A percentile compares a stretch with the other conserved stretches of the same genome.
Evolutionary conservation across 2,113 vertebrate genomes (phyloP).

Genomic region (Seriola dumerili): DNA sequence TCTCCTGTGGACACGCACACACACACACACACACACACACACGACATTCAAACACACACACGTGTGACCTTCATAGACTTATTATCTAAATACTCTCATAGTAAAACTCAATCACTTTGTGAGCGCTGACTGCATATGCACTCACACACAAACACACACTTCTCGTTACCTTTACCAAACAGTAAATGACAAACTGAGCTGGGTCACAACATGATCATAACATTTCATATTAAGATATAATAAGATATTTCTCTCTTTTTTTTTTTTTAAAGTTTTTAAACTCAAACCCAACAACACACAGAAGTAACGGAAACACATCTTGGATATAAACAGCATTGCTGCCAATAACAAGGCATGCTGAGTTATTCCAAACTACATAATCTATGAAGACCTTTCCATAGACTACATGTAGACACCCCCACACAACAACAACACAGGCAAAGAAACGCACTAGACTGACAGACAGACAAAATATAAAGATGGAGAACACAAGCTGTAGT

Average conservation of each 20-base stretch:
- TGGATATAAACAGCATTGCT: conserved; percentile 2
- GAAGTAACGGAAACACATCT: conserved; percentile 11
- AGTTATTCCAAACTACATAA: too few species aligned
- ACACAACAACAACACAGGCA: not conserved
- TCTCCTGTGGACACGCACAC: conserved; percentile 50
- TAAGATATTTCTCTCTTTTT: not conserved
- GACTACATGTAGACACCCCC: not conserved
- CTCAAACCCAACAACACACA: not conserved
- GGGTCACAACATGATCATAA: not conserved
- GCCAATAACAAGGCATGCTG: too few species aligned
- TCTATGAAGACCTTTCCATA: too few species aligned
- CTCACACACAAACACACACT: conserved; percentile 19
- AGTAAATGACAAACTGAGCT: not conserved
- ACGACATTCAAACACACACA: conserved; percentile 27
- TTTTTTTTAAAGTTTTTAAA: not conserved
- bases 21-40: conserved; percentile 44
- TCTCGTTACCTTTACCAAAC: not conserved
- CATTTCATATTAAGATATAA: not conserved
- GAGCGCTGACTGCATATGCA: not conserved
- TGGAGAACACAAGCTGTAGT: not conserved
- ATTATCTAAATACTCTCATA: conserved; percentile 33
- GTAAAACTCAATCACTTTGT: conserved; percentile 14
- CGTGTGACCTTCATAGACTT: conserved; percentile 63
- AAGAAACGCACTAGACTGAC: not conserved
- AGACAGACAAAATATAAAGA: not conserved